Conservation (phyloP, 2,888 invertebrate species). For the Callimorpha dominula region DNA sequence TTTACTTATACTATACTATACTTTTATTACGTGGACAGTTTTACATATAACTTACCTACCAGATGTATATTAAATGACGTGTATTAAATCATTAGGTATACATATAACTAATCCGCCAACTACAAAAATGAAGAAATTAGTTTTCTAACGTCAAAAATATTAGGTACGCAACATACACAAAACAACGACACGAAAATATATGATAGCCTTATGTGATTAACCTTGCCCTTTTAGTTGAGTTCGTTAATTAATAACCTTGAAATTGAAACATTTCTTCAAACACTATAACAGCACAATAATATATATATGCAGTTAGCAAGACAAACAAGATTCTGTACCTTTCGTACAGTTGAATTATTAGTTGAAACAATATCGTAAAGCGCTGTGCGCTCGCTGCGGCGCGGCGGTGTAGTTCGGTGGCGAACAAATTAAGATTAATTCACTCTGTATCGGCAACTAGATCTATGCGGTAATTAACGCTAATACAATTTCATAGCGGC, state of each 20-base stretch:
- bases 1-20: background rate
- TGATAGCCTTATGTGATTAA: background rate
- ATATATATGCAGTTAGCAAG: background rate
- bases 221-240: background rate
- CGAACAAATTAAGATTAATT: constrained; percentile 65
- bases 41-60: no score
- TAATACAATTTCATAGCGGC: constrained; percentile 58
- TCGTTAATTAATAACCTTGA: background rate
- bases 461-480: constrained; percentile 66
- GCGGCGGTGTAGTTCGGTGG: constrained; percentile 39
- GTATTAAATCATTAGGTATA: no score
- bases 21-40: no score
- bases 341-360: constrained; percentile 3
- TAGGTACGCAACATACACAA: background rate
- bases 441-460: constrained; percentile 52
- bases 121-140: no score
- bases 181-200: background rate
- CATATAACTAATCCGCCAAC: no score
- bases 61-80: no score
- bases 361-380: background rate
- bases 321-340: background rate
- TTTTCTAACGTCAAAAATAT: no score
- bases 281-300: background rate
- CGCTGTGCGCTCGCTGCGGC: background rate
- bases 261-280: background rate